A percentile compares a stretch with the other conserved stretches of the same genome.
Evolutionary conservation across 2,113 vertebrate genomes (phyloP).

Genomic region (Amphilophus citrinellus): DNA sequence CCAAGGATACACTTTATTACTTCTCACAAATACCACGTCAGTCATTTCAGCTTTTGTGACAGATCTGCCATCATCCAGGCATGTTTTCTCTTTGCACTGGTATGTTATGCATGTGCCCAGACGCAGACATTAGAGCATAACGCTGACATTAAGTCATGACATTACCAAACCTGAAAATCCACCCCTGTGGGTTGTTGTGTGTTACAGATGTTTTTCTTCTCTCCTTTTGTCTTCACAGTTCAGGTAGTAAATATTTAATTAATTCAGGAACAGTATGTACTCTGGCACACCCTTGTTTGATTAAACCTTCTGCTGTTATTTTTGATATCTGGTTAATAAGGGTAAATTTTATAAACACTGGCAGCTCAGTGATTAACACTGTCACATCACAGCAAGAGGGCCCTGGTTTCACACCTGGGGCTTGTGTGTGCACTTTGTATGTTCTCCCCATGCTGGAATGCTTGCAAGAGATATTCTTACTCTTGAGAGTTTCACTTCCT

Average conservation of each 20-base stretch:
- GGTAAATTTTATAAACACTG: not conserved
- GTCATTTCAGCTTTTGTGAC: not conserved
- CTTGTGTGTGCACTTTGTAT: not conserved
- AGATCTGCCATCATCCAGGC: not conserved
- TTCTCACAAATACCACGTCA: not conserved
- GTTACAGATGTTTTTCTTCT: not conserved
- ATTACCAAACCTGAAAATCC: slow-evolving; percentile 22
- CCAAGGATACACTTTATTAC: not conserved
- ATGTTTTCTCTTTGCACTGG: no score
- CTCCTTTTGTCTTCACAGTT: not conserved
- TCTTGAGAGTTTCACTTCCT: slow-evolving; percentile 1
- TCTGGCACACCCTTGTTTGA: not conserved
- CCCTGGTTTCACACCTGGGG: not conserved
- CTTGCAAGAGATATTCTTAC: not conserved
- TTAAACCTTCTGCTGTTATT: not conserved
- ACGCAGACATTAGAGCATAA: not conserved
- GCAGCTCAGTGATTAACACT: not conserved
- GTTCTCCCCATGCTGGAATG: not conserved
- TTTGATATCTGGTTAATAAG: not conserved
- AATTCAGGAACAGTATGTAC: not conserved
- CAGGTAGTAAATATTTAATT: not conserved
- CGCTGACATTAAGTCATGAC: not conserved
- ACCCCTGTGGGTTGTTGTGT: not conserved
- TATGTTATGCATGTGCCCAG: not conserved
- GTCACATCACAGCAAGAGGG: not conserved